A percentile compares a stretch with the other conserved stretches of the same genome.
Evolutionary conservation across 2,113 vertebrate species (phyloP).

Genomic region (Leptobrachium ailaonicum): DNA sequence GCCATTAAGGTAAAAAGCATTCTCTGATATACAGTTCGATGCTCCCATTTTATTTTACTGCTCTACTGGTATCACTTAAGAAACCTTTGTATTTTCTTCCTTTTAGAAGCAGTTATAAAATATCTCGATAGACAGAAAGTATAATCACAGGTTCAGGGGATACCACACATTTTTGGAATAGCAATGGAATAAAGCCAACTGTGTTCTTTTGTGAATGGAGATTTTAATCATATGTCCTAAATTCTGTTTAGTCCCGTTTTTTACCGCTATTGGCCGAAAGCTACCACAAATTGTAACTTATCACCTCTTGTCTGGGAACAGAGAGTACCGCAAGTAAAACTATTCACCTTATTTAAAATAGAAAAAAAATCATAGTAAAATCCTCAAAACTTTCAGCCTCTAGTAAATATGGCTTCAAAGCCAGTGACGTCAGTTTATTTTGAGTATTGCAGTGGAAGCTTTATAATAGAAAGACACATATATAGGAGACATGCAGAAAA

Average conservation of each 20-base stretch:
- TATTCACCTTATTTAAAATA: slow-evolving; percentile 12
- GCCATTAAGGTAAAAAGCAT: background rate
- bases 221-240: slow-evolving; percentile 29
- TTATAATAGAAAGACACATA: too few species aligned
- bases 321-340: slow-evolving; percentile 3
- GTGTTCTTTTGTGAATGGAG: slow-evolving; percentile 46
- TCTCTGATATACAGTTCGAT: background rate
- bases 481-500: too few species aligned
- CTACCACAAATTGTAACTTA: slow-evolving; percentile 37
- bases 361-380: background rate
- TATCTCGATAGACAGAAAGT: slow-evolving; percentile 31
- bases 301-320: slow-evolving; percentile 3
- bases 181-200: slow-evolving; percentile 46
- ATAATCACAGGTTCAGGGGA: slow-evolving; percentile 36
- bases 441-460: too few species aligned
- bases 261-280: slow-evolving; percentile 40
- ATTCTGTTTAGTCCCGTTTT: slow-evolving; percentile 12
- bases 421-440: too few species aligned
- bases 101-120: slow-evolving; percentile 32
- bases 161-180: slow-evolving; percentile 47
- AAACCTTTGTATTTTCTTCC: background rate
- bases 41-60: slow-evolving; percentile 18
- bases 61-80: background rate
- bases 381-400: too few species aligned
- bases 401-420: too few species aligned